Percentiles rank a stretch among this genome's conserved stretches.
Evolutionary conservation across 1,140 invertebrate genomes (phyloP).

Genomic region (Gonatopus flavifemur): DNA sequence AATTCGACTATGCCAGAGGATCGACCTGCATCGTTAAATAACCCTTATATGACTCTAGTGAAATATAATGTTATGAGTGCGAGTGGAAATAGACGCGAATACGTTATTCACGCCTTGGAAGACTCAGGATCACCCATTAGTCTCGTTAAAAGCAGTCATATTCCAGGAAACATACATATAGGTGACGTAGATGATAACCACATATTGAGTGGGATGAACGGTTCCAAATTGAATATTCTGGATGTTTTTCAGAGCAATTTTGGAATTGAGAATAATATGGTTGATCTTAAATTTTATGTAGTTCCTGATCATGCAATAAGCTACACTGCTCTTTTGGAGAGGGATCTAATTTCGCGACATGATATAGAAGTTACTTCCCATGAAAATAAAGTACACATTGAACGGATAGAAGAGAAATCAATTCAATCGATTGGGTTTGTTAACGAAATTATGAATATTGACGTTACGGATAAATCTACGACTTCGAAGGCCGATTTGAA

Average conservation of each 20-base stretch:
- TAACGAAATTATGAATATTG: not conserved
- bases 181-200: not conserved
- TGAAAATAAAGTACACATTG: not conserved
- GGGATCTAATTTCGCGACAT: not conserved
- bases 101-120: not conserved
- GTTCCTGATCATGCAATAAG: not conserved
- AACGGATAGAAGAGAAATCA: not conserved
- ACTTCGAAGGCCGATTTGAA: not conserved
- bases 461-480: not conserved
- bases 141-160: not conserved
- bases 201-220: not conserved
- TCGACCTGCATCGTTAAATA: not conserved
- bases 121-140: constrained; percentile 1
- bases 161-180: not conserved
- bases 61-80: not conserved
- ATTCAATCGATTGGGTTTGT: not conserved
- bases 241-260: constrained; percentile 1
- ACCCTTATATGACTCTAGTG: not conserved
- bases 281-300: not conserved
- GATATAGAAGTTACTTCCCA: not conserved
- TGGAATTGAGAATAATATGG: not conserved
- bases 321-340: not conserved
- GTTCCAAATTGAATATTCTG: not conserved
- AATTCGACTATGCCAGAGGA: not conserved
- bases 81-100: not conserved